Conservation (phyloP, 2,888 invertebrate species). For the Melikaiella ostensackeni region DNA sequence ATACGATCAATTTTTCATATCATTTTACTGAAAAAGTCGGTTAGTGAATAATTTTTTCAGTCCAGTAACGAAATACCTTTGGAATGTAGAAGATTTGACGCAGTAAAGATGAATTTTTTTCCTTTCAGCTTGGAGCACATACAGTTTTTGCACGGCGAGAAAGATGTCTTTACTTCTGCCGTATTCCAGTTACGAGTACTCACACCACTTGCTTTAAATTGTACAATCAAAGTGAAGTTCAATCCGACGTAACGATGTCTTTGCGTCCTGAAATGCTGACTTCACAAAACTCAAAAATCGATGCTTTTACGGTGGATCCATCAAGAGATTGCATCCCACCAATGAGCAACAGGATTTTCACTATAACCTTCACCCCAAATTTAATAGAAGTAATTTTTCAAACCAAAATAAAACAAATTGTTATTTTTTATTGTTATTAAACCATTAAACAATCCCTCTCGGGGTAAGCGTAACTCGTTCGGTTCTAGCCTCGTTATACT, state of each 20-base stretch:
- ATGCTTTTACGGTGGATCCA: conserved; percentile 71
- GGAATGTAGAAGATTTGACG: no score
- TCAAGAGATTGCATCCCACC: conserved; percentile 69
- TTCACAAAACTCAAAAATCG: conserved; percentile 49
- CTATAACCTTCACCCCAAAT: conserved; percentile 75
- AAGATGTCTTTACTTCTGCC: conserved; percentile 73
- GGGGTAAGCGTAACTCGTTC: no score
- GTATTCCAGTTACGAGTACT: conserved; percentile 71
- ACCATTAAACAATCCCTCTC: no score
- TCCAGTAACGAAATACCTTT: no score
- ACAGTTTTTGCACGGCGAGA: conserved; percentile 73
- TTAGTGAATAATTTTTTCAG: no score
- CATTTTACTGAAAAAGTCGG: no score
- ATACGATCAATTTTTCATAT: no score
- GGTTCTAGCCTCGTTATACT: no score
- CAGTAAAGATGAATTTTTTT: not conserved
- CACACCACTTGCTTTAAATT: conserved; percentile 71
- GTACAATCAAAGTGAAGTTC: conserved; percentile 74
- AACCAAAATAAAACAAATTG: no score
- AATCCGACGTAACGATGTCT: conserved; percentile 66
- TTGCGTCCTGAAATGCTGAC: conserved; percentile 57
- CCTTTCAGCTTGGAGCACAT: conserved; percentile 69
- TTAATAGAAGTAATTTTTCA: conserved; percentile 71
- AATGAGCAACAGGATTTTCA: conserved; percentile 69
- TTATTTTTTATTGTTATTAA: no score